Evolutionary conservation across 2,113 vertebrate genomes (phyloP).

Genomic region (Nothoprocta perdicaria): DNA sequence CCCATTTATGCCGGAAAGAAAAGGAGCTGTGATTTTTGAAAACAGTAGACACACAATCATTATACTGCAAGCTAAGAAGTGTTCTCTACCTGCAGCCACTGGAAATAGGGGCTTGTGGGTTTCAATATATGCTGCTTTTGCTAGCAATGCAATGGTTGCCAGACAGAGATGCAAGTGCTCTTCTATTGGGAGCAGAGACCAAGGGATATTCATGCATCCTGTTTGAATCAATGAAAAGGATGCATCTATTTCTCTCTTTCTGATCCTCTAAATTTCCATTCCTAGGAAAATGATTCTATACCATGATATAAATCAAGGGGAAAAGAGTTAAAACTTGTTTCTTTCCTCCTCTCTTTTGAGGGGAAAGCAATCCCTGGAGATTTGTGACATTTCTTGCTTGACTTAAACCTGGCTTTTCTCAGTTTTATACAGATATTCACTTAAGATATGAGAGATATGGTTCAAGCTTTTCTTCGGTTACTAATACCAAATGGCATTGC

Average conservation of each 20-base stretch:
- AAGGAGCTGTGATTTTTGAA: neutral
- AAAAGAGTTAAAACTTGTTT: neutral
- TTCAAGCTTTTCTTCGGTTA: conserved; percentile 6
- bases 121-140: neutral
- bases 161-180: neutral
- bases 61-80: neutral
- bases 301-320: neutral
- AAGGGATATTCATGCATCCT: neutral
- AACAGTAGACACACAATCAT: neutral
- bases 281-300: neutral
- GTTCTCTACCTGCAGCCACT: neutral
- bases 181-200: neutral
- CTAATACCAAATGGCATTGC: neutral
- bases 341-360: neutral
- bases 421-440: neutral
- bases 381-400: neutral
- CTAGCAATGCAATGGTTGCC: neutral
- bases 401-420: conserved; percentile 1
- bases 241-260: neutral
- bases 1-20: neutral
- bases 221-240: neutral
- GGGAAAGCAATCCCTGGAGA: neutral
- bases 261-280: neutral
- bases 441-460: neutral
- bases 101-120: neutral